phyloP scores from a whole-genome alignment of 2,797 vertebrate genomes.

The Malurus leucopterus region DNA sequence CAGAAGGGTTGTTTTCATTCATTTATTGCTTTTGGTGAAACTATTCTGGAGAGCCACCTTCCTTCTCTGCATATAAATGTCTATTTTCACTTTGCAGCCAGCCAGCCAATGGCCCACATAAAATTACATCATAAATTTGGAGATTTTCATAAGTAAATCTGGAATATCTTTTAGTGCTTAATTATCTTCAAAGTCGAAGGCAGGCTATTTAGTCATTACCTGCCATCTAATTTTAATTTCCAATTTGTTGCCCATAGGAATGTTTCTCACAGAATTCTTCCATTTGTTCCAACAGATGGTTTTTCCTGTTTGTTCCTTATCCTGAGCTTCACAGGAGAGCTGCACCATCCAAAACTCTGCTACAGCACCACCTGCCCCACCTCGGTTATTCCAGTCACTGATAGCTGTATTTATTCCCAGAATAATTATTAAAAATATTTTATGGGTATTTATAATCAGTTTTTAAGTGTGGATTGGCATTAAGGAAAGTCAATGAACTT shows the following conservation, averaged over 20 bases:
- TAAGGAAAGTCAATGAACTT: background rate
- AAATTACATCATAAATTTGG: background rate
- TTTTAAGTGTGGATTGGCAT: background rate
- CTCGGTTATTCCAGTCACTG: background rate
- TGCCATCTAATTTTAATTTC: background rate
- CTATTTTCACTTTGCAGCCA: background rate
- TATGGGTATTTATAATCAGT: background rate
- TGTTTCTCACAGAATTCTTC: background rate
- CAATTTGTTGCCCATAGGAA: background rate
- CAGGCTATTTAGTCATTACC: background rate
- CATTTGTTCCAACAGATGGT: background rate
- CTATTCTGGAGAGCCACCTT: background rate
- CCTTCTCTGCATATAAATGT: slow-evolving; percentile 8
- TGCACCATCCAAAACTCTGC: background rate
- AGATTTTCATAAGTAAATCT: background rate
- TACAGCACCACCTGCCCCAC: background rate
- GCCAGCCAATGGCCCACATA: background rate
- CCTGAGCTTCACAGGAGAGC: background rate
- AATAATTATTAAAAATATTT: background rate
- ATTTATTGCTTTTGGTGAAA: slow-evolving; percentile 16
- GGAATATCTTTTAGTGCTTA: background rate
- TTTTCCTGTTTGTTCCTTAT: background rate
- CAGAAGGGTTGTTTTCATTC: background rate
- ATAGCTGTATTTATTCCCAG: background rate
- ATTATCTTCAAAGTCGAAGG: background rate